Base-by-base conservation (phyloP, 2,797 vertebrate genomes). In the Huso huso region DNA sequence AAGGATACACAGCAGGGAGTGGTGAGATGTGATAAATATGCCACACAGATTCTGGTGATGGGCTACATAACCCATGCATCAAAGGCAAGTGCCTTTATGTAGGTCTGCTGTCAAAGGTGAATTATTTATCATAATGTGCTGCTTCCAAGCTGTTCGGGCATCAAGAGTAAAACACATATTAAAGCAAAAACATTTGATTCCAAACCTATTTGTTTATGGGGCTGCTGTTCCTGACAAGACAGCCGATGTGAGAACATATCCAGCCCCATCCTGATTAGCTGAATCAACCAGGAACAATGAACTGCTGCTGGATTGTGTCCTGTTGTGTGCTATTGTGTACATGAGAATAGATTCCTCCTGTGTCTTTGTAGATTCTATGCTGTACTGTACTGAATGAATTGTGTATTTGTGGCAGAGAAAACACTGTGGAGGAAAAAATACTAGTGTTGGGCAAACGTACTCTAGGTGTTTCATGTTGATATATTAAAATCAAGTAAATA, bases 81-180 rank as follows among this genome's bases (percentile, higher is more conserved):
- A 71, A 71, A 67, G 66, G 66, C 62, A 55, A 18, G 53, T 64
- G 48, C 60, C 48, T 69, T 65, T 50, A 61, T 63, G 65, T 15
- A 48, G 51, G 64, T 66, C 71, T 70, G 69, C 77, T 76, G 73
- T 73, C 73, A 72, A 10, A 68, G 64, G 66, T 76, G 73, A 74
- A 76, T 78, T 76, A 75, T 78, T 76, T 70, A 76, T 78, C 66
- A 68, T 57, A 65, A 62, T 73, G 65, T 69, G 69, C 65, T 66
- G 72, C 76, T 72, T 75, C 68, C 72, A 75, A 73, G 73, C 76
- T 75, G 73, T 74, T 77, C 68, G 63, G 64, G 70, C 66, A 65
- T 63, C 70, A 69, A 66, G 62, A 74, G 62, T 52, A 64, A 64
- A 70, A 63, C 65, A 12, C 66, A 70, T 67, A 66, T 76, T 72